Evolutionary conservation across 2,888 invertebrate genomes (phyloP), one percentile per base, ranked within the genome.

Genomic region (Eupelmus urozonus): DNA sequence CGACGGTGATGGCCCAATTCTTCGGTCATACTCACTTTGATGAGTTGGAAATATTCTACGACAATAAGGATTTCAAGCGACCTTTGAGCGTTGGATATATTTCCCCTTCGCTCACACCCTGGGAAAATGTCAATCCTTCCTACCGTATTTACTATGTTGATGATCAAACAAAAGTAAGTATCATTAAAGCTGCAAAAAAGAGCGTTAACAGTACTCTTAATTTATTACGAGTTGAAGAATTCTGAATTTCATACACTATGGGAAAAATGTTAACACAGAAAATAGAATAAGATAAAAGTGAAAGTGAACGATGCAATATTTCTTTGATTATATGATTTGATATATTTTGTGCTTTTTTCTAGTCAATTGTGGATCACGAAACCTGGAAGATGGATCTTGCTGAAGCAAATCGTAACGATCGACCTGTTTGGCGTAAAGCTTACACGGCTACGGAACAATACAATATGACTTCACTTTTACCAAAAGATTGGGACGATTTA

Each of bases 131-230:
- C 72, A 98, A 98, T 92, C 97, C 98, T 0, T 97, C 97, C 20
- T 99, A 98, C 90, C 92, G 98, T 87, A 96, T 99, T 90, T 99
- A 98, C 90, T 96, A 97, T 85, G 94, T 98, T 3, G 98, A 98
- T 87, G 98, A 98, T 0, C 96, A 97, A 90, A 96, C 96, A 9
- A 92, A 96, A 86, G 95, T 95, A 91, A 92, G 90, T 59, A 40
- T 29, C 27, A 59, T n/a, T 34, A 34, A 34, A 34, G 9, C 9
- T 34, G n/a, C n/a, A n/a, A n/a, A n/a, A n/a, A n/a, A n/a, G n/a
- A n/a, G n/a, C n/a, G n/a, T n/a, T n/a, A n/a, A 34, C 34, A 34
- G 34, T 34, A 34, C 9, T 34, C 9, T 34, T 9, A 34, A 34
- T 34, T 34, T 34, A 34, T 5, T 34, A 34, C 9, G 34, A n/a